Evolutionary conservation across 2,113 vertebrate species (phyloP).

Genomic region (Tetrao urogallus): DNA sequence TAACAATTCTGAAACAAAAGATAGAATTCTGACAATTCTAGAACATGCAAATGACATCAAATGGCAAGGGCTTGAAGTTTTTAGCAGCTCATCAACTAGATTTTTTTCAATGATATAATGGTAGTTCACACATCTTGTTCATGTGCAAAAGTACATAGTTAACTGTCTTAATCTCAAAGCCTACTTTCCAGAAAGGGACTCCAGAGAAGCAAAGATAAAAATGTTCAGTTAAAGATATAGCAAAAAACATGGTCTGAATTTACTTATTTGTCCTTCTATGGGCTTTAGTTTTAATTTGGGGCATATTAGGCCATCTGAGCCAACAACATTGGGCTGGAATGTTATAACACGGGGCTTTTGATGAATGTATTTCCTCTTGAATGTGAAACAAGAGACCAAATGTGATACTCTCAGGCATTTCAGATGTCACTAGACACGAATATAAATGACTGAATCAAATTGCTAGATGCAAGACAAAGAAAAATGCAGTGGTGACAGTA

Average conservation of each 20-base stretch:
- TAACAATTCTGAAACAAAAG: not conserved
- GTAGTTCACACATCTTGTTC: not conserved
- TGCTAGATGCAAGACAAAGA: not conserved
- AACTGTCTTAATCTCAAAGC: not conserved
- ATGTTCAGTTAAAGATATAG: not conserved
- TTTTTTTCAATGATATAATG: not conserved
- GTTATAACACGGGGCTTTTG: not conserved
- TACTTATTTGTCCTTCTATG: not conserved
- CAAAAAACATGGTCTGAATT: not conserved
- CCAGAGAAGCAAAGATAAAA: not conserved
- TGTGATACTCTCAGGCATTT: not conserved
- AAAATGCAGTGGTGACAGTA: not conserved
- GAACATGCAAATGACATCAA: not conserved
- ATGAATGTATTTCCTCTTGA: not conserved
- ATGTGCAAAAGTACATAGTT: not conserved
- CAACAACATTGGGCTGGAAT: not conserved
- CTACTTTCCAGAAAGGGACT: not conserved
- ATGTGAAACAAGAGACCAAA: not conserved
- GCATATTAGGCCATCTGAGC: not conserved
- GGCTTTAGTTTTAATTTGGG: not conserved
- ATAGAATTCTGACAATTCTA: not conserved
- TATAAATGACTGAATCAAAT: not conserved
- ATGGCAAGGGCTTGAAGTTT: not conserved
- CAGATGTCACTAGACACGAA: not conserved
- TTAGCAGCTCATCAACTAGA: not conserved